A percentile compares a stretch with the other conserved stretches of the same genome.
phyloP scores from a whole-genome alignment of 2,113 vertebrate species.

The Engraulis encrasicolus region DNA sequence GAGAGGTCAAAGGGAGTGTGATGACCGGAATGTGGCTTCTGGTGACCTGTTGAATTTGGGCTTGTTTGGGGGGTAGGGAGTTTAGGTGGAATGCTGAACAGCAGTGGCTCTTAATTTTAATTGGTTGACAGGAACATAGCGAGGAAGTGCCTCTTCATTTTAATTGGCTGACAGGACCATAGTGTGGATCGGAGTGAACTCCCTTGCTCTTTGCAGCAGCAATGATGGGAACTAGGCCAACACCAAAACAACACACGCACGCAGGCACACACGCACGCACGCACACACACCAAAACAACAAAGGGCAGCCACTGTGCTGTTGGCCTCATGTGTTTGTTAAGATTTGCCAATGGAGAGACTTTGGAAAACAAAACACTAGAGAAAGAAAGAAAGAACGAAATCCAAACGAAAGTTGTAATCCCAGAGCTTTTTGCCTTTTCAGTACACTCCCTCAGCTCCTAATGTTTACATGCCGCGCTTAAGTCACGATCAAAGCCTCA shows the following conservation, averaged over 20 bases:
- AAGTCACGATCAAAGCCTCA: constrained; percentile 17
- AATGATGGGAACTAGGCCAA: background rate
- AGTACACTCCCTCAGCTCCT: background rate
- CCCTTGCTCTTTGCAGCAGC: background rate
- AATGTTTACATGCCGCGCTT: constrained; percentile 38
- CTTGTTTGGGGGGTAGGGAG: too few species aligned
- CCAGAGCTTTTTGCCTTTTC: background rate
- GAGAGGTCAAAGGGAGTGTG: constrained; percentile 44
- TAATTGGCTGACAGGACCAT: background rate
- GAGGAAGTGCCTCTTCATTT: background rate
- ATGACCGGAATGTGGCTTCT: constrained; percentile 73
- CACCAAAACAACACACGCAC: background rate
- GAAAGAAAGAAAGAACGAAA: too few species aligned
- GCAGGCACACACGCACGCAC: too few species aligned
- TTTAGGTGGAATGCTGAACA: background rate
- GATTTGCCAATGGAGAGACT: background rate
- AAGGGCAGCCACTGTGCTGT: background rate
- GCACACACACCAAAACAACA: background rate
- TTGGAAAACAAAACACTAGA: too few species aligned
- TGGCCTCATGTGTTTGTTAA: background rate
- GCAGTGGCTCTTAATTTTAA: background rate
- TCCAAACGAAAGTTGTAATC: background rate
- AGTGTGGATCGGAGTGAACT: background rate
- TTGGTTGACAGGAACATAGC: background rate
- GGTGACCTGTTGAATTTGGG: constrained; percentile 48